Conservation (phyloP, 2,113 vertebrate species). For the Columba livia region DNA sequence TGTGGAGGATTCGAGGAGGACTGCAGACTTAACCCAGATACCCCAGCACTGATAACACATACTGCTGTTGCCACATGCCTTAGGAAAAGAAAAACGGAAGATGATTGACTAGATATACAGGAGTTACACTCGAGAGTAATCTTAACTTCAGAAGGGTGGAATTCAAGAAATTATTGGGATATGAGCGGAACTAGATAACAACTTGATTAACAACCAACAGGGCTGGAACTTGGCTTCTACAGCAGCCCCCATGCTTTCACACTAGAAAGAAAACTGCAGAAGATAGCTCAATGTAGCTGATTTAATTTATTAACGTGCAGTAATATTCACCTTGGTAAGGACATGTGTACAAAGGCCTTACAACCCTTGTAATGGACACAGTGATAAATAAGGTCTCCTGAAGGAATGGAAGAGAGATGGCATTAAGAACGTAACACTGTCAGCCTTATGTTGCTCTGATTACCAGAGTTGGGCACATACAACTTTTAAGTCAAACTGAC, state of each 20-base stretch:
- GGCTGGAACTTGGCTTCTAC: background rate
- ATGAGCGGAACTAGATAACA: background rate
- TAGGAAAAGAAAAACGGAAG: background rate
- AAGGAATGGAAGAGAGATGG: background rate
- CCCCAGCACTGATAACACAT: background rate
- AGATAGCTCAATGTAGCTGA: background rate
- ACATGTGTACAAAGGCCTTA: background rate
- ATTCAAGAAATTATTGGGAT: background rate
- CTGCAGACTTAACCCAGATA: background rate
- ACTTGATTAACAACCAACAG: background rate
- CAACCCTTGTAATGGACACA: background rate
- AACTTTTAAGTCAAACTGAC: background rate
- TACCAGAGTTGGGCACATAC: background rate
- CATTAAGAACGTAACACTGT: background rate
- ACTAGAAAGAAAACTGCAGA: background rate
- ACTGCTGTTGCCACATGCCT: background rate
- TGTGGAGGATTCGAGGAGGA: background rate
- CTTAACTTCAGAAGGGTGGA: background rate
- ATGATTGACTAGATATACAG: background rate
- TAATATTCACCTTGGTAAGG: constrained; percentile 13
- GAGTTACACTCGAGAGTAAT: background rate
- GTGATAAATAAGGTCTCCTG: background rate
- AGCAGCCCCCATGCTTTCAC: background rate
- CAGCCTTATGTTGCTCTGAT: constrained; percentile 11
- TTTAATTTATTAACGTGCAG: background rate